These are phyloP conservation scores for Chelidonichthys spinosus DNA, from an alignment of 2,797 vertebrate genomes.

Conservation along the genomic window DNA sequence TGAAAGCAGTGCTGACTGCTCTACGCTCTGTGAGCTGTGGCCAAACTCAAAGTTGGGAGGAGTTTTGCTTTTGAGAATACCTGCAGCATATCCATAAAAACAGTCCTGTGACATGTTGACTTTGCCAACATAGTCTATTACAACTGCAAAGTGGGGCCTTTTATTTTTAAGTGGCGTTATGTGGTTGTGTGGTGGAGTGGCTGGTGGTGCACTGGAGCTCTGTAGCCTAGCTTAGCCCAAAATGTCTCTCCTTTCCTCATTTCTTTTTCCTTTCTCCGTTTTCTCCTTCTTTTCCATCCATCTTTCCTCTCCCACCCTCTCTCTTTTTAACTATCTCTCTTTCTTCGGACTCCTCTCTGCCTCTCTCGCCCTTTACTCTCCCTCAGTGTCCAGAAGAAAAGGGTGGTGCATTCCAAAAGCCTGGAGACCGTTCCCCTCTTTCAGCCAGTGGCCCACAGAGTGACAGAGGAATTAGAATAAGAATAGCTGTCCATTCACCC, in stretches of 20 bases:
- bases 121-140: neutral
- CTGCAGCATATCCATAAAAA: neutral
- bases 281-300: neutral
- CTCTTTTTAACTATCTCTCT: slow-evolving; percentile 24
- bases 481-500: slow-evolving; percentile 86
- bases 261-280: neutral
- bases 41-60: neutral
- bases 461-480: slow-evolving; percentile 94
- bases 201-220: neutral
- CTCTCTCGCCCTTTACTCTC: slow-evolving; percentile 46
- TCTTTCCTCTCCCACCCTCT: slow-evolving; percentile 17
- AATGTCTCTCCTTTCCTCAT: neutral
- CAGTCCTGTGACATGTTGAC: neutral
- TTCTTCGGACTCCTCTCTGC: slow-evolving; percentile 33
- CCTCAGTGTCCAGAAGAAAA: slow-evolving; percentile 72
- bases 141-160: neutral
- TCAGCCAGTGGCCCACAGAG: slow-evolving; percentile 83
- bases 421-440: slow-evolving; percentile 85
- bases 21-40: neutral
- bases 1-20: too few relatives aligned
- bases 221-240: slow-evolving; percentile 27
- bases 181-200: neutral
- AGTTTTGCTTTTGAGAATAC: neutral
- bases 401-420: slow-evolving; percentile 76
- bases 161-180: neutral